Conservation (phyloP, 2,113 vertebrate genomes). For the Poeciliopsis prolifica region DNA sequence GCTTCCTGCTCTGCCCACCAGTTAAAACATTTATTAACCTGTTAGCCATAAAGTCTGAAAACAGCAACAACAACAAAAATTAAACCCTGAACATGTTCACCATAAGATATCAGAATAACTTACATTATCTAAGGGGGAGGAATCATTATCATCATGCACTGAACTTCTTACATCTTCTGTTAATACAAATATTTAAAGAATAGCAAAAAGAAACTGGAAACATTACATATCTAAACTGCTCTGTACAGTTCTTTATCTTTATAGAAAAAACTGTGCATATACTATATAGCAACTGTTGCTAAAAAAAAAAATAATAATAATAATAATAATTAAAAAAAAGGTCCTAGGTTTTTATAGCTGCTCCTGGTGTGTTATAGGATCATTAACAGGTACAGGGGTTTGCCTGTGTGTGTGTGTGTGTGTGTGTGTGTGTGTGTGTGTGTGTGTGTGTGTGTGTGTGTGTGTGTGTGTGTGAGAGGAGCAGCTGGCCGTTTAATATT, state of each 20-base stretch:
- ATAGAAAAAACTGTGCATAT: constrained; percentile 93
- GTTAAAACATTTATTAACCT: constrained; percentile 46
- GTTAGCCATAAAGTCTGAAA: constrained; percentile 55
- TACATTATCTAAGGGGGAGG: constrained; percentile 88
- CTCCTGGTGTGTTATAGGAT: constrained; percentile 81
- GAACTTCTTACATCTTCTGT: constrained; percentile 98
- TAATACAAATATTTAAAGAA: constrained; percentile 89
- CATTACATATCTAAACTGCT: constrained; percentile 93
- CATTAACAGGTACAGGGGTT: constrained; percentile 71
- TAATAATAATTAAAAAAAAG: constrained; percentile 67
- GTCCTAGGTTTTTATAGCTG: constrained; percentile 86
- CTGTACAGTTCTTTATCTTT: constrained; percentile 86
- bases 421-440: no score
- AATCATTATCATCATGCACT: constrained; percentile 84
- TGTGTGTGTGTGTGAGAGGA: background rate
- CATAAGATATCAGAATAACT: constrained; percentile 89
- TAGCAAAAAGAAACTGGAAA: constrained; percentile 83
- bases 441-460: no score
- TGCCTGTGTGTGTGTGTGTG: background rate
- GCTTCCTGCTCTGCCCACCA: constrained; percentile 73
- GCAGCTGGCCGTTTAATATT: constrained; percentile 21
- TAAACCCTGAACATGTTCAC: constrained; percentile 87
- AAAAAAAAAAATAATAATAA: constrained; percentile 72
- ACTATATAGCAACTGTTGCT: constrained; percentile 69
- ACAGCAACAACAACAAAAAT: constrained; percentile 21